Evolutionary conservation across 1,140 invertebrate species (phyloP).

Genomic region (Microplitis mediator): DNA sequence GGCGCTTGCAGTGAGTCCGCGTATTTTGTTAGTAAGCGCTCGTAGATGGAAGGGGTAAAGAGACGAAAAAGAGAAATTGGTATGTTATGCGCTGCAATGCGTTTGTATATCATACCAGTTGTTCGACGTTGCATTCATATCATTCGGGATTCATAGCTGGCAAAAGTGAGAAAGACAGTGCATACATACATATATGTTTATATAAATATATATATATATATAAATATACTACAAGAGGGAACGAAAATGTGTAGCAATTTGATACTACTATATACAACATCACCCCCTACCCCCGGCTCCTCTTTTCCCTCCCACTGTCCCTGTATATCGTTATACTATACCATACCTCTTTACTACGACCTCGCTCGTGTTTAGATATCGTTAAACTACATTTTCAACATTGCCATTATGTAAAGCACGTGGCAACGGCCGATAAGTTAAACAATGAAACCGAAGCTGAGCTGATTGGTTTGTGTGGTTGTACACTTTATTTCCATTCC

Average conservation of each 20-base stretch:
- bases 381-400: slow-evolving; percentile 58
- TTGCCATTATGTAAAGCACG: slow-evolving; percentile 58
- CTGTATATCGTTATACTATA: slow-evolving; percentile 5
- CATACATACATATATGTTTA: background rate
- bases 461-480: slow-evolving; percentile 12
- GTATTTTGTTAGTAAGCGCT: background rate
- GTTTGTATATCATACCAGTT: background rate
- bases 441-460: slow-evolving; percentile 48
- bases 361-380: slow-evolving; percentile 26
- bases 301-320: background rate
- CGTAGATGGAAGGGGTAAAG: background rate
- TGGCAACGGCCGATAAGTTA: slow-evolving; percentile 56
- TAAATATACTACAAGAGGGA: background rate
- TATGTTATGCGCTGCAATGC: background rate
- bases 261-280: background rate
- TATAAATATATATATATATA: too few relatives aligned
- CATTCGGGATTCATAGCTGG: slow-evolving; percentile 2
- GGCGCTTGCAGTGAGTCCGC: slow-evolving; percentile 10
- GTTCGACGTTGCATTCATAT: slow-evolving; percentile 13
- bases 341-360: background rate
- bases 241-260: background rate
- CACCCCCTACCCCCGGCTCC: background rate
- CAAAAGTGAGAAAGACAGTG: slow-evolving; percentile 10
- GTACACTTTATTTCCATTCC: slow-evolving; percentile 17
- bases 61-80: background rate